Percentiles rank a stretch among this genome's conserved stretches.
Conservation (phyloP, 2,888 invertebrate species). For the Cheilosia pagana region DNA sequence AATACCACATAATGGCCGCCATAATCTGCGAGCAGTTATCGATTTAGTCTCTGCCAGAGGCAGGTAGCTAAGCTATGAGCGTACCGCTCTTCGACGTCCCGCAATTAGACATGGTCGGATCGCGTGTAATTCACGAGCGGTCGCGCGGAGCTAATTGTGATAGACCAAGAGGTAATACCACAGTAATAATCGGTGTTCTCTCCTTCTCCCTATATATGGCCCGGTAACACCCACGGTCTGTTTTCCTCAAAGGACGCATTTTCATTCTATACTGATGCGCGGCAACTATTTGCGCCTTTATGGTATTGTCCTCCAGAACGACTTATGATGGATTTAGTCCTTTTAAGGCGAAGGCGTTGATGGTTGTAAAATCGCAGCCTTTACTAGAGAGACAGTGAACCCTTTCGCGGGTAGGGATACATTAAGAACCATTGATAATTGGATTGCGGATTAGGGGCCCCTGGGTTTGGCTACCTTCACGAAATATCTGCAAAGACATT, state of each 20-base stretch:
- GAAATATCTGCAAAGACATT: neutral
- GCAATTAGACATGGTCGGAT: conserved; percentile 65
- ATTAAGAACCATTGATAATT: conserved; percentile 69
- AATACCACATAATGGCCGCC: conserved; percentile 38
- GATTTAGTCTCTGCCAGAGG: conserved; percentile 29
- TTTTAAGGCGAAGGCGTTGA: conserved; percentile 58
- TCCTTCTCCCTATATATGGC: conserved; percentile 34
- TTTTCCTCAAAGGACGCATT: neutral
- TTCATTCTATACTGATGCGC: no score
- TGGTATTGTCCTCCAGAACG: conserved; percentile 43
- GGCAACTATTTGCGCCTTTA: conserved; percentile 27
- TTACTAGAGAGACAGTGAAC: conserved; percentile 11
- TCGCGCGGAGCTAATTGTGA: conserved; percentile 55
- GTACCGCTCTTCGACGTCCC: conserved; percentile 4
- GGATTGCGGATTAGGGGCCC: conserved; percentile 48
- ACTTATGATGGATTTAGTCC: conserved; percentile 59
- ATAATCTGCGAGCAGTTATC: conserved; percentile 57
- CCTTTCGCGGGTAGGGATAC: conserved; percentile 30
- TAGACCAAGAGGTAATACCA: conserved; percentile 58
- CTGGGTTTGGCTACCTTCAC: neutral
- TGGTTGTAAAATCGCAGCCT: conserved; percentile 44
- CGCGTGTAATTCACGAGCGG: conserved; percentile 36
- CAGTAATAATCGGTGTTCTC: conserved; percentile 70
- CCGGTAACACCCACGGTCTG: conserved; percentile 42
- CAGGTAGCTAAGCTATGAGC: neutral